Evolutionary conservation across 2,888 invertebrate genomes (phyloP).

Genomic region (Lasioglossum calceatum): DNA sequence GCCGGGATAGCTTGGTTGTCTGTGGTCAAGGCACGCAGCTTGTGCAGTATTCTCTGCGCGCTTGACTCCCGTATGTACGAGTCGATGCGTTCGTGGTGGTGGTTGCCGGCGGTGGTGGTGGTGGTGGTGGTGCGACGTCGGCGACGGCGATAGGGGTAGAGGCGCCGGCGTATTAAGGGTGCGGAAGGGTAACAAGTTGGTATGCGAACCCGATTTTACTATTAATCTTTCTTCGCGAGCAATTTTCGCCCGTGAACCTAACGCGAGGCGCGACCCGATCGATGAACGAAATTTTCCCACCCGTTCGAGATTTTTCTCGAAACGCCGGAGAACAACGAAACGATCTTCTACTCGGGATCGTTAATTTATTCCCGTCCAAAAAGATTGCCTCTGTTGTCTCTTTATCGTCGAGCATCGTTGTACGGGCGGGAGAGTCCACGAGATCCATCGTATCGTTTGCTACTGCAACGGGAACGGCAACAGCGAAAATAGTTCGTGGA

Average conservation of each 20-base stretch:
- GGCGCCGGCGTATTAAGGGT: constrained; percentile 56
- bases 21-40: constrained; percentile 82
- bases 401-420: neutral
- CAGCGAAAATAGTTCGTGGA: constrained; percentile 2
- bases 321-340: neutral
- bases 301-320: neutral
- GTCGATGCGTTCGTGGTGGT: constrained; percentile 21
- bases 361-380: neutral
- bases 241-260: neutral
- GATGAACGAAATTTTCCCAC: neutral
- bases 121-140: constrained; percentile 1
- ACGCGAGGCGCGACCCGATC: neutral
- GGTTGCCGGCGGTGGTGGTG: constrained; percentile 17
- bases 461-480: neutral
- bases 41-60: constrained; percentile 75
- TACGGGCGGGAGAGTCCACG: neutral
- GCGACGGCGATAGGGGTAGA: constrained; percentile 32
- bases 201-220: constrained; percentile 25
- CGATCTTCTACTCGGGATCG: neutral
- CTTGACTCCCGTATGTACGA: constrained; percentile 47
- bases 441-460: neutral
- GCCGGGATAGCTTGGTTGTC: constrained; percentile 80
- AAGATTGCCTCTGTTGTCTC: neutral
- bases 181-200: constrained; percentile 37
- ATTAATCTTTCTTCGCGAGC: neutral